A percentile compares a stretch with the other conserved stretches of the same genome.
Conservation (phyloP, 2,797 vertebrate species). For the Muscicapa comitata region DNA sequence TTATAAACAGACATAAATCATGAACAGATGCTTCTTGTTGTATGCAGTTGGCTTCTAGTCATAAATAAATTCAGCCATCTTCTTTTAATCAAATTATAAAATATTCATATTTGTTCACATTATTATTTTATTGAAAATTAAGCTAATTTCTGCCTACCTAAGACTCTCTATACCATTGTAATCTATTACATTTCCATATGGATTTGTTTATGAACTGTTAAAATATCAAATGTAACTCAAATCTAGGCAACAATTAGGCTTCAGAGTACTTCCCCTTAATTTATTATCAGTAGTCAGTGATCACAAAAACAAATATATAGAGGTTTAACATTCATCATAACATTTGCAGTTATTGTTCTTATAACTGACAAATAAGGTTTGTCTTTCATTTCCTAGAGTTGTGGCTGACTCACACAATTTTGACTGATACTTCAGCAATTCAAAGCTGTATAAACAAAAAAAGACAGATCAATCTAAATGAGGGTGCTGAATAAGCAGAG, state of each 20-base stretch:
- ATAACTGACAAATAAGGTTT: not conserved
- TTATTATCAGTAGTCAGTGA: not conserved
- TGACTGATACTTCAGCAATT: slow-evolving; percentile 21
- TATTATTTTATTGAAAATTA: not conserved
- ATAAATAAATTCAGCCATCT: not conserved
- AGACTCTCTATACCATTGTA: not conserved
- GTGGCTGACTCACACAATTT: slow-evolving; percentile 26
- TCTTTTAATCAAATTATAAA: not conserved
- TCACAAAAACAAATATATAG: not conserved
- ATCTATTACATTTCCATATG: not conserved
- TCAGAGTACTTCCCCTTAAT: not conserved
- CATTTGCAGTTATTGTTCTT: not conserved
- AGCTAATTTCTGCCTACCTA: not conserved
- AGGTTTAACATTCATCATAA: not conserved
- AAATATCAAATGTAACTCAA: not conserved
- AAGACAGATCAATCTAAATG: not conserved
- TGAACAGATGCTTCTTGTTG: not conserved
- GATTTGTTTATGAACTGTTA: not conserved
- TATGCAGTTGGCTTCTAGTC: not conserved
- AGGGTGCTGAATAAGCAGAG: slow-evolving; percentile 43
- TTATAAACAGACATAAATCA: not conserved
- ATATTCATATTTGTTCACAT: not conserved
- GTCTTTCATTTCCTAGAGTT: slow-evolving; percentile 1
- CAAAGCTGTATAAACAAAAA: slow-evolving; percentile 6
- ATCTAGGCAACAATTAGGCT: not conserved